A percentile compares a stretch with the other conserved stretches of the same genome.
These are phyloP conservation scores for Hemibagrus wyckioides DNA, from an alignment of 2,113 vertebrate genomes.

Conservation along the genomic window DNA sequence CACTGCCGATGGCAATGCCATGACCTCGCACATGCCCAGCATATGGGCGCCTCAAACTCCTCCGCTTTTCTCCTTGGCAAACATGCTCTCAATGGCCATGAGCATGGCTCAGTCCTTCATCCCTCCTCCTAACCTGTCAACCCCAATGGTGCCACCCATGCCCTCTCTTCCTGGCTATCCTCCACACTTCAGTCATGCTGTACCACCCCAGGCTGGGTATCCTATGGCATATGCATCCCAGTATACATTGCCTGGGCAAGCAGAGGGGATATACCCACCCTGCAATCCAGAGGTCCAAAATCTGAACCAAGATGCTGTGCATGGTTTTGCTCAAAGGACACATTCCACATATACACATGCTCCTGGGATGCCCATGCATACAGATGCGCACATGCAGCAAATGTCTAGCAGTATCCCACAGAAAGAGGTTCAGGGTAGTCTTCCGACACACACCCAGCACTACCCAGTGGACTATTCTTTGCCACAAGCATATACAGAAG, in stretches of 20 bases:
- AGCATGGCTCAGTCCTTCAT: conserved; percentile 90
- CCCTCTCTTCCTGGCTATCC: conserved; percentile 65
- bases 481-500: conserved; percentile 7
- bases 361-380: background rate
- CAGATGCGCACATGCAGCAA: conserved; percentile 22
- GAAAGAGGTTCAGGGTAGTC: conserved; percentile 42
- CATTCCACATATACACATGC: background rate
- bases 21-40: conserved; percentile 62
- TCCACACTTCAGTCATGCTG: conserved; percentile 56
- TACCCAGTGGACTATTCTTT: conserved; percentile 2
- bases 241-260: conserved; percentile 13
- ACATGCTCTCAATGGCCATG: conserved; percentile 94
- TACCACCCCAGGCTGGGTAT: conserved; percentile 49
- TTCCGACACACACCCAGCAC: background rate
- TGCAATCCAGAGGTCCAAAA: conserved; percentile 34
- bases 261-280: conserved; percentile 1
- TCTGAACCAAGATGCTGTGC: conserved; percentile 12
- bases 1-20: conserved; percentile 32
- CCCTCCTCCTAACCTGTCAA: conserved; percentile 67
- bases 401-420: conserved; percentile 16
- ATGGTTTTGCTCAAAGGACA: conserved; percentile 4
- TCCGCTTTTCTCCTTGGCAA: conserved; percentile 86
- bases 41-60: conserved; percentile 72
- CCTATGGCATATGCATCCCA: conserved; percentile 46
- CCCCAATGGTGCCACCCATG: conserved; percentile 47